Base-by-base conservation (phyloP, 2,888 invertebrate species). In the Pharmacophagus antenor region DNA sequence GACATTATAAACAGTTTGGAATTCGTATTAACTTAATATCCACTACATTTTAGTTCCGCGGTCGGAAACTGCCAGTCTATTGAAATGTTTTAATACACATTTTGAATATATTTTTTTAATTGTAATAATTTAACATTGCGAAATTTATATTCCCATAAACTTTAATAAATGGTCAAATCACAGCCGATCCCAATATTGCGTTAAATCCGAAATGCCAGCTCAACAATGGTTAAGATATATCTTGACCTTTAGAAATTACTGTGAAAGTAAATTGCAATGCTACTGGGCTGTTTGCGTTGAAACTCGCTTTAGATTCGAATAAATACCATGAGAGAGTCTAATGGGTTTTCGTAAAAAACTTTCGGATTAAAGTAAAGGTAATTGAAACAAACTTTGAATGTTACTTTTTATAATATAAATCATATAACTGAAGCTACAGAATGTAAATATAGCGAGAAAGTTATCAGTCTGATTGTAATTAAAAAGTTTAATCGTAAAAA, bases 191-290 rank as follows among this genome's bases (percentile, higher is more conserved):
- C 23, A 63, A 62, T 66, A 63, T 68, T 68, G 66, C 67, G 65
- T 63, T 65, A 63, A 63, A 62, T 55, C 54, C 46, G 62, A 69
- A 72, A 71, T 67, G 67, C 68, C 69, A 68, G 56, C 41, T 10
- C 58, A 66, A 69, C 70, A 70, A 72, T 71, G 63, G 64, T 42
- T 52, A 56, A 65, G 69, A 71, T 71, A 69, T 67, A 69, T 67
- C 60, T 62, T 59, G 64, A 71, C 72, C 70, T 71, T 70, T 72
- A 23, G 37, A 48, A 52, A 58, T 37, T 47, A 41, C 58, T 25
- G 65, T 62, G 62, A 53, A 57, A 59, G 63, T 64, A 49, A 58
- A 56, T 60, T 54, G 61, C 60, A 62, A 64, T 49, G 65, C 65
- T 65, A 62, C 65, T 52, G 63, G 52, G 58, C 51, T 57, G n/a